Evolutionary conservation across 1,140 invertebrate species (phyloP).

Genomic region (Drosophila novamexicana): DNA sequence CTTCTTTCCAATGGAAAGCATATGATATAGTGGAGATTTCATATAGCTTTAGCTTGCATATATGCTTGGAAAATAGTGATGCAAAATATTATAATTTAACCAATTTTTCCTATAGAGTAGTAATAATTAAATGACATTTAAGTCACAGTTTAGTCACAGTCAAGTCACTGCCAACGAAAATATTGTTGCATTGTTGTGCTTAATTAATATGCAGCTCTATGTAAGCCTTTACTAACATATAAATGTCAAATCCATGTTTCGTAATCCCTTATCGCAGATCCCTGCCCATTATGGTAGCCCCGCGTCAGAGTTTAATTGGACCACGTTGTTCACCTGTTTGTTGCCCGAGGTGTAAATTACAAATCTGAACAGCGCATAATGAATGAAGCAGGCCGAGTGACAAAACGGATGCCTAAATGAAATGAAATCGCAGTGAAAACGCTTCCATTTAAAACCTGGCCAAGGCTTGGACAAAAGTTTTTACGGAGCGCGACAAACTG

Average conservation of each 20-base stretch:
- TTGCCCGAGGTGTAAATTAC: constrained; percentile 78
- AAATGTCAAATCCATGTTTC: background rate
- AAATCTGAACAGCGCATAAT: constrained; percentile 77
- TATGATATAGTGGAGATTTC: too few relatives aligned
- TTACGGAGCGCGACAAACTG: constrained; percentile 69
- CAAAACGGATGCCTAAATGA: constrained; percentile 72
- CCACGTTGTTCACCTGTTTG: constrained; percentile 51
- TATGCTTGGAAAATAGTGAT: too few relatives aligned
- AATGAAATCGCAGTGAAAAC: constrained; percentile 81
- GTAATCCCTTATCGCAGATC: background rate
- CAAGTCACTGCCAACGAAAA: too few relatives aligned
- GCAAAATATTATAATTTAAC: too few relatives aligned
- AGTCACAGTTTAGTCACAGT: too few relatives aligned
- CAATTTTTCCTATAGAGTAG: too few relatives aligned
- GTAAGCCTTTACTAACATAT: too few relatives aligned
- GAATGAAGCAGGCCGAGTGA: constrained; percentile 58
- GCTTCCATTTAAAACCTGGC: constrained; percentile 71
- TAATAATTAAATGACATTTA: too few relatives aligned
- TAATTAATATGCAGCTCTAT: too few relatives aligned
- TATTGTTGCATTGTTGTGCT: too few relatives aligned
- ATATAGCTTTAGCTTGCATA: too few relatives aligned
- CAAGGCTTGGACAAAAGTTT: constrained; percentile 58
- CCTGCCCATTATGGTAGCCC: background rate
- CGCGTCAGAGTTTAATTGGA: constrained; percentile 36
- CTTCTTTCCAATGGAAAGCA: too few relatives aligned